Conservation (phyloP, 2,797 vertebrate genomes). For the Malacoctenus gilli region DNA sequence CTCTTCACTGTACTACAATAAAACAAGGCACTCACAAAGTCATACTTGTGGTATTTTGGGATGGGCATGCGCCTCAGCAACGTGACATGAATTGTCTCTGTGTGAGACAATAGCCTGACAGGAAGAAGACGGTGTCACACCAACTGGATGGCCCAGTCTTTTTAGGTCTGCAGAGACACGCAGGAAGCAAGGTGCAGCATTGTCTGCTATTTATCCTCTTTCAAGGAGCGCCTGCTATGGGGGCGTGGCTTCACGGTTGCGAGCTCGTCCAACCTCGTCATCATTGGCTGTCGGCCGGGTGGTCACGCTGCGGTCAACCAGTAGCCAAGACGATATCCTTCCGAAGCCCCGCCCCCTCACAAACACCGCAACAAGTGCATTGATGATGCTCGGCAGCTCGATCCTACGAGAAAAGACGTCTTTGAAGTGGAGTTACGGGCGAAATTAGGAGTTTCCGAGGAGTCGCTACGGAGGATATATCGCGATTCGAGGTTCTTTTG, state of each 20-base stretch:
- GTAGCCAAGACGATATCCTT: slow-evolving; percentile 27
- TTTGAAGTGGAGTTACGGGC: slow-evolving; percentile 20
- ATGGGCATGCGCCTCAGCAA: slow-evolving; percentile 48
- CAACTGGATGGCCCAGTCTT: slow-evolving; percentile 70
- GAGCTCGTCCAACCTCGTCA: background rate
- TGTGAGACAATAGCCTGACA: slow-evolving; percentile 27
- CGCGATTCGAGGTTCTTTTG: background rate
- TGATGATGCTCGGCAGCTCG: slow-evolving; percentile 69
- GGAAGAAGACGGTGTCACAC: slow-evolving; percentile 39
- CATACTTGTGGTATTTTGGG: slow-evolving; percentile 43
- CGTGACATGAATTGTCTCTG: slow-evolving; percentile 30
- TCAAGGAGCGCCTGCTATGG: slow-evolving; percentile 31
- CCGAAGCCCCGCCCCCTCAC: slow-evolving; percentile 57
- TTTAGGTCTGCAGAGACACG: slow-evolving; percentile 38
- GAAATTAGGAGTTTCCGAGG: slow-evolving; percentile 10
- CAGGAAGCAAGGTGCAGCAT: slow-evolving; percentile 18
- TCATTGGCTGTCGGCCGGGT: slow-evolving; percentile 55
- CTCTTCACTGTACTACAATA: slow-evolving; percentile 11
- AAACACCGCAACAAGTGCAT: slow-evolving; percentile 84
- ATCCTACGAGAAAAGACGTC: slow-evolving; percentile 58
- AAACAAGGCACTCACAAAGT: slow-evolving; percentile 8
- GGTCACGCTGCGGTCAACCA: slow-evolving; percentile 60
- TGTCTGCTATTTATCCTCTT: slow-evolving; percentile 22
- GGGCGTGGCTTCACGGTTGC: slow-evolving; percentile 42
- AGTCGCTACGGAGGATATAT: background rate